Conservation (phyloP, 2,888 invertebrate species). For the Zootermopsis nevadensis region DNA sequence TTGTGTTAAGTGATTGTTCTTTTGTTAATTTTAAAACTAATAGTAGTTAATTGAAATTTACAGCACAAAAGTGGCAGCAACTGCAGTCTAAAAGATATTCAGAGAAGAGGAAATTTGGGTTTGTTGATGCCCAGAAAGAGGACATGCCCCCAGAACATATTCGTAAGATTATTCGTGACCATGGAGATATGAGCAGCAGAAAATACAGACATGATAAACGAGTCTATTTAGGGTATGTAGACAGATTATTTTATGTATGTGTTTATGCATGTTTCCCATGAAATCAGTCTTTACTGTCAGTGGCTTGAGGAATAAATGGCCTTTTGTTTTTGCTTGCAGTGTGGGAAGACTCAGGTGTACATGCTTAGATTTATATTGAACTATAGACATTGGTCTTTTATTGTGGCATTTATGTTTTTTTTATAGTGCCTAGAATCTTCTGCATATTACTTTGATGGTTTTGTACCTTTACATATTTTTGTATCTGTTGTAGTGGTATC, state of each 20-base stretch:
- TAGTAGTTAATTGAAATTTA: slow-evolving; percentile 53
- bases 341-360: too few relatives aligned
- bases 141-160: slow-evolving; percentile 99
- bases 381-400: too few relatives aligned
- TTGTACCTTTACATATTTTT: too few relatives aligned
- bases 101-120: slow-evolving; percentile 98
- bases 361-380: too few relatives aligned
- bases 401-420: too few relatives aligned
- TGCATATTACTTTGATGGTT: too few relatives aligned
- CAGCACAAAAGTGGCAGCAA: slow-evolving; percentile 97
- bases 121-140: slow-evolving; percentile 98
- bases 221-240: slow-evolving; percentile 87
- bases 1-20: not conserved
- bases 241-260: not conserved
- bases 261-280: not conserved
- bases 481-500: too few relatives aligned
- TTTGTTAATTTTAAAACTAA: too few relatives aligned
- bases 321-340: too few relatives aligned
- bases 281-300: too few relatives aligned
- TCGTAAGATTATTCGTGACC: slow-evolving; percentile 98
- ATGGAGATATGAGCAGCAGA: slow-evolving; percentile 99
- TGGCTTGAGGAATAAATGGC: too few relatives aligned
- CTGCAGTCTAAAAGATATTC: slow-evolving; percentile 98
- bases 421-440: too few relatives aligned
- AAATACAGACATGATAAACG: slow-evolving; percentile 99